Evolutionary conservation across 2,113 vertebrate genomes (phyloP).

Genomic region (Prochilodus magdalenae): DNA sequence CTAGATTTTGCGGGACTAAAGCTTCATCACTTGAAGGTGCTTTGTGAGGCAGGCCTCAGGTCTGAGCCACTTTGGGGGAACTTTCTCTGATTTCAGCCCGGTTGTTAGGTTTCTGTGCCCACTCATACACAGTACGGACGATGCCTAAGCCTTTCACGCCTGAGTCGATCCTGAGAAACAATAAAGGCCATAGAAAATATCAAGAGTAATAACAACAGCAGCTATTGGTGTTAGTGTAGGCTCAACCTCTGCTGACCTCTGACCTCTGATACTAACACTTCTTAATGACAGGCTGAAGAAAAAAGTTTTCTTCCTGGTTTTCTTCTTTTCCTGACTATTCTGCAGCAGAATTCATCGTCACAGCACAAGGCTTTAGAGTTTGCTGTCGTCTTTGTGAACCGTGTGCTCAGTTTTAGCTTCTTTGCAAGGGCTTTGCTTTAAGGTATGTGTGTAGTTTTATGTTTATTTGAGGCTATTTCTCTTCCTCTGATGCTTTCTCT

Average conservation of each 20-base stretch:
- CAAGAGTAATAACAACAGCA: constrained; percentile 36
- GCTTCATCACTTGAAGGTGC: not conserved
- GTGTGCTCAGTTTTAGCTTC: constrained; percentile 21
- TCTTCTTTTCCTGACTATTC: constrained; percentile 24
- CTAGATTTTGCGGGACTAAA: no score
- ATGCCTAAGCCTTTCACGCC: constrained; percentile 8
- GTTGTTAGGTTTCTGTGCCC: not conserved
- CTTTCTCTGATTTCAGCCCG: not conserved
- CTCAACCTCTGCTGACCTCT: constrained; percentile 51
- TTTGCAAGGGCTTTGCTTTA: constrained; percentile 24
- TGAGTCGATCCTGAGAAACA: not conserved
- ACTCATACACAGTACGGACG: not conserved
- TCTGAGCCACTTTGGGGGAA: not conserved
- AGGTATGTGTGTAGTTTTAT: not conserved
- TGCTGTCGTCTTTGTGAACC: constrained; percentile 27
- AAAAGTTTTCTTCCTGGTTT: constrained; percentile 48
- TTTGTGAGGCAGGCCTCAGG: not conserved
- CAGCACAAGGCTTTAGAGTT: constrained; percentile 34
- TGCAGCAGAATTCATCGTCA: not conserved
- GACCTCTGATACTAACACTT: constrained; percentile 41
- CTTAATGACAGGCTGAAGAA: constrained; percentile 34
- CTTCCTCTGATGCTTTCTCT: not conserved
- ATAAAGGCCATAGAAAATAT: constrained; percentile 14
- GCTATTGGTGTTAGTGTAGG: constrained; percentile 46
- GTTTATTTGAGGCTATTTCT: not conserved